A percentile compares a stretch with the other conserved stretches of the same genome.
Conservation (phyloP, 2,888 invertebrate genomes). For the Athrips mouffetella region DNA sequence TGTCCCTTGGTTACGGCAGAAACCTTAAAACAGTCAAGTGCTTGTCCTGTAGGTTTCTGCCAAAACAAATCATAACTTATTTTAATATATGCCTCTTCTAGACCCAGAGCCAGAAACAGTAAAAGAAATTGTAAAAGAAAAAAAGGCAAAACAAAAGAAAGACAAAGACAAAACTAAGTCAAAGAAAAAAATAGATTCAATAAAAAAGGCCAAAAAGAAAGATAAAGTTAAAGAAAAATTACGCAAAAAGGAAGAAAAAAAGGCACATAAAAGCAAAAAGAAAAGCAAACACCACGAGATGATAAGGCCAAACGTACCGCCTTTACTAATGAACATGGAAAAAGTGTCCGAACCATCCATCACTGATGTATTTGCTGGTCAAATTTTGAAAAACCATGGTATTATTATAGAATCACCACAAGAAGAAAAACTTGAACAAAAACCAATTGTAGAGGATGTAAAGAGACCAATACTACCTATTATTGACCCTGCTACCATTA, state of each 20-base stretch:
- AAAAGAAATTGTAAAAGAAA: conserved; percentile 68
- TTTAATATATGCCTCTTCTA: no score
- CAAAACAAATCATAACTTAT: no score
- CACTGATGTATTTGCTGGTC: conserved; percentile 81
- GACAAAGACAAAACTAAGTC: conserved; percentile 50
- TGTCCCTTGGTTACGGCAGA: no score
- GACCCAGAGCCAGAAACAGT: conserved; percentile 47
- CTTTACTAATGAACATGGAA: conserved; percentile 68
- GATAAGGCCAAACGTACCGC: conserved; percentile 68
- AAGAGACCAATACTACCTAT: conserved; percentile 63
- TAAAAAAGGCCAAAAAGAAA: conserved; percentile 64
- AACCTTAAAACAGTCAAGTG: no score
- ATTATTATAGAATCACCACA: conserved; percentile 48
- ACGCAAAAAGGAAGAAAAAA: conserved; percentile 60
- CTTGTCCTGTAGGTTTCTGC: no score
- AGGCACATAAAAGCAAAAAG: conserved; percentile 63
- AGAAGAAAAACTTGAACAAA: conserved; percentile 46
- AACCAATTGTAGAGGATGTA: conserved; percentile 40
- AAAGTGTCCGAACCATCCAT: conserved; percentile 76
- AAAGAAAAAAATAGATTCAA: conserved; percentile 42
- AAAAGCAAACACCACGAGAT: conserved; percentile 63
- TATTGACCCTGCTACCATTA: conserved; percentile 65
- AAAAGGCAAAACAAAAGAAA: conserved; percentile 58
- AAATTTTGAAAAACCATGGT: conserved; percentile 75
- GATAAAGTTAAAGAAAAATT: conserved; percentile 53